Evolutionary conservation across 2,797 vertebrate species (phyloP).

Genomic region (Micropoecilia bifurca): DNA sequence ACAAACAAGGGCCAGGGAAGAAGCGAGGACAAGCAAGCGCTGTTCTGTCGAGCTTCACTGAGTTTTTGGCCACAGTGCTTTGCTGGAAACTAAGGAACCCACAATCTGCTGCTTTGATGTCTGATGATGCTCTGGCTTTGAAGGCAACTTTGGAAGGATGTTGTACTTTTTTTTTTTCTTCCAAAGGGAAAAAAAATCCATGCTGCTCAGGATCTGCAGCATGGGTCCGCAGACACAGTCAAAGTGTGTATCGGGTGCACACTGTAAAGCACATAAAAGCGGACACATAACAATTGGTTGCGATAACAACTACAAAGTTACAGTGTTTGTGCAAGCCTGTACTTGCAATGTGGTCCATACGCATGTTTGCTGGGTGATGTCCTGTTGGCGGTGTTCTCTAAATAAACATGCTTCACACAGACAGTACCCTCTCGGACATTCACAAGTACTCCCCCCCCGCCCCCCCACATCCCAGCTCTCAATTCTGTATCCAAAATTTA

Average conservation of each 20-base stretch:
- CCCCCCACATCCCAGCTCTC: neutral
- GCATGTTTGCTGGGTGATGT: constrained; percentile 50
- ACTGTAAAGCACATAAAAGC: constrained; percentile 54
- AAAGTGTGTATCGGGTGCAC: constrained; percentile 57
- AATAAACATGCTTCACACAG: constrained; percentile 50
- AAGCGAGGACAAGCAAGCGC: constrained; percentile 74
- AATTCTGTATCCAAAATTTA: neutral
- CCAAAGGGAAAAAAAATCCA: constrained; percentile 66
- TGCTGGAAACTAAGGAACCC: constrained; percentile 78
- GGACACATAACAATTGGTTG: constrained; percentile 68
- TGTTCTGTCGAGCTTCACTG: constrained; percentile 78
- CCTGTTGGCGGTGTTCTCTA: constrained; percentile 43
- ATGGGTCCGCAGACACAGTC: constrained; percentile 72
- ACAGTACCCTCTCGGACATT: constrained; percentile 17
- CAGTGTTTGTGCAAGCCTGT: constrained; percentile 65
- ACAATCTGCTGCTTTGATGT: constrained; percentile 81
- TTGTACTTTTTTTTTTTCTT: constrained; percentile 33
- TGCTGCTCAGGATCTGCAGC: constrained; percentile 59
- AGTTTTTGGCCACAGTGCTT: constrained; percentile 73
- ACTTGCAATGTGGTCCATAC: constrained; percentile 52
- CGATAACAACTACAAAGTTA: constrained; percentile 65
- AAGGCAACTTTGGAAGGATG: constrained; percentile 63
- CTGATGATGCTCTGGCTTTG: constrained; percentile 74
- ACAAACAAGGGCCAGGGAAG: constrained; percentile 76
- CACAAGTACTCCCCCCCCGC: neutral